Evolutionary conservation across 2,113 vertebrate species (phyloP).

Genomic region (Tetraodon nigroviridis): DNA sequence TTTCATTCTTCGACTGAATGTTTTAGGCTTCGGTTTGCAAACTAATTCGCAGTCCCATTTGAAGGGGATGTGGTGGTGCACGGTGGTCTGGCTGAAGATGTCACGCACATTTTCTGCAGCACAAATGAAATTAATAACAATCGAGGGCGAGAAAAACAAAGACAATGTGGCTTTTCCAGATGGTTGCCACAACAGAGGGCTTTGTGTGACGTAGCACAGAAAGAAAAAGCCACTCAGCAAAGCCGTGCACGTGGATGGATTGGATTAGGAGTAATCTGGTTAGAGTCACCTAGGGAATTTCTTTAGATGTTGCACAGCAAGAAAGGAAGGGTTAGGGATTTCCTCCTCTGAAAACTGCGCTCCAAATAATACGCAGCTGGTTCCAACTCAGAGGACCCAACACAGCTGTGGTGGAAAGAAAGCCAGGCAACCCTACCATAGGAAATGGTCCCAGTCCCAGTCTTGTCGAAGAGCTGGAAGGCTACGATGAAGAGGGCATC

Average conservation of each 20-base stretch:
- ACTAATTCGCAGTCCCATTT: conserved; percentile 83
- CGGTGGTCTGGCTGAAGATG: conserved; percentile 93
- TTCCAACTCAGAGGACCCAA: neutral
- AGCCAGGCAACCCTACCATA: conserved; percentile 76
- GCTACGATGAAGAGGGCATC: conserved; percentile 96
- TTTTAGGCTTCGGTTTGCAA: too few relatives aligned
- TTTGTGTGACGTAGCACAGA: neutral
- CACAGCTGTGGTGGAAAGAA: neutral
- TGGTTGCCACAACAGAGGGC: neutral
- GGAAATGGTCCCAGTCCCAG: conserved; percentile 88
- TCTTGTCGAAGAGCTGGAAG: conserved; percentile 98
- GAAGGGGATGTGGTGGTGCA: conserved; percentile 97
- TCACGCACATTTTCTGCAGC: conserved; percentile 91
- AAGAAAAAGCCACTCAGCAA: neutral
- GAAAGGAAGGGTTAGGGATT: neutral
- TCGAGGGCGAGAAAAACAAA: neutral
- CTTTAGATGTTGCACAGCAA: neutral
- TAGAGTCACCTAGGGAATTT: conserved; percentile 23
- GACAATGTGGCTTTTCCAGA: neutral
- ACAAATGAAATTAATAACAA: conserved; percentile 9
- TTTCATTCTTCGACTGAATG: too few relatives aligned
- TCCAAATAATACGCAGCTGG: too few relatives aligned
- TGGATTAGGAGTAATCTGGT: conserved; percentile 41
- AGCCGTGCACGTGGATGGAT: conserved; percentile 12
- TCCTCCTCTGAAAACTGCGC: neutral